Evolutionary conservation across 2,888 invertebrate species (phyloP), one percentile per base, ranked within the genome.

Genomic region (Ryuthela nishihirai): DNA sequence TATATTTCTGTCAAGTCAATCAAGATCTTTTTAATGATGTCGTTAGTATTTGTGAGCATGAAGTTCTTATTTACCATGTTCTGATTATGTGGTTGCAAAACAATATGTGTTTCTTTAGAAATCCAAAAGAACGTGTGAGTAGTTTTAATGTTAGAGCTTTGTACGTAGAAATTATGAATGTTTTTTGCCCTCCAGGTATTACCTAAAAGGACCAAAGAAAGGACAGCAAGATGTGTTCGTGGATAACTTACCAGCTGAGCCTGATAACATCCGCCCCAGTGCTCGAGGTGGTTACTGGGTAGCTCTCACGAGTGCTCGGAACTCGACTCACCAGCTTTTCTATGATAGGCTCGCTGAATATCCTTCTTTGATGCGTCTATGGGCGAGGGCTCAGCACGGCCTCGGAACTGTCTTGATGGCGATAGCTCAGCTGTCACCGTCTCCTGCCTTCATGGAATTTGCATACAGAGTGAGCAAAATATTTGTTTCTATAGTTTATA

Each of bases 161-260:
- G n/a, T n/a, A n/a, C n/a, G n/a, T n/a, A n/a, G n/a, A n/a, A n/a
- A n/a, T n/a, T n/a, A n/a, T n/a, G n/a, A n/a, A n/a, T 6, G 4
- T n/a, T 24, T 26, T 53, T 24, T 42, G 4, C 25, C 21, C 49
- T 66, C n/a, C 65, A 77, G 77, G 69, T 88, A 88, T 72, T 80
- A 88, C 70, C 71, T 97, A 9, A 84, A 82, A 70, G 95, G 95
- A 3, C 77, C 84, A 0, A 88, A 88, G 68, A 82, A 83, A 67
- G 93, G 92, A n/a, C 78, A 81, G 64, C 75, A 79, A 3, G 92
- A 93, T 72, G 77, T 87, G 2, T 91, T 95, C 70, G 76, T 85
- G 4, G 85, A 90, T 67, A 87, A 88, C 46, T 60, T 80, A 10
- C 80, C 80, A 3, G 79, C 78, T 4, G 64, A 74, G 67, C 85